Conservation (phyloP, 2,888 invertebrate species). For the Protophormia terraenovae region DNA sequence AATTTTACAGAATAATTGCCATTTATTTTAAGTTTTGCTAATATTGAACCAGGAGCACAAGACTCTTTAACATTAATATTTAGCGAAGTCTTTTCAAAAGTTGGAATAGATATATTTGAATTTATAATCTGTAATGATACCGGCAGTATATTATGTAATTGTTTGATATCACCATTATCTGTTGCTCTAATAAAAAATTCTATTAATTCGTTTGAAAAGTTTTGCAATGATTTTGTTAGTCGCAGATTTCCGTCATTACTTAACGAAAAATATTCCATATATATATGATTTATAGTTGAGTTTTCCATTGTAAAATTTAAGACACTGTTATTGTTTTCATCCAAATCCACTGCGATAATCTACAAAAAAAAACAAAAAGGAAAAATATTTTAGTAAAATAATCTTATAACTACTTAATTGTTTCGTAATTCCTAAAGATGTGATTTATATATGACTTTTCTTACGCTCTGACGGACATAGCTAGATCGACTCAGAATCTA, state of each 20-base stretch:
- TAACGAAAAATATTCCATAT: slow-evolving; percentile 88
- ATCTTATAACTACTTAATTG: no score
- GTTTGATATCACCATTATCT: slow-evolving; percentile 89
- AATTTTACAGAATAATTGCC: slow-evolving; percentile 85
- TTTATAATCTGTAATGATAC: slow-evolving; percentile 90
- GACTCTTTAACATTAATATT: slow-evolving; percentile 92
- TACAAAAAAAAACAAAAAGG: slow-evolving; percentile 66
- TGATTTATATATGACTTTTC: no score
- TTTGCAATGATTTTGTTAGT: slow-evolving; percentile 84
- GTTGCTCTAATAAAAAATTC: slow-evolving; percentile 95
- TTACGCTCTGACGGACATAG: no score
- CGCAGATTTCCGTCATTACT: slow-evolving; percentile 89
- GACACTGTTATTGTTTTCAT: slow-evolving; percentile 88
- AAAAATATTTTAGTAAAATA: neutral
- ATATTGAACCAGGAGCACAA: slow-evolving; percentile 85
- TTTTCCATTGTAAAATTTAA: slow-evolving; percentile 89
- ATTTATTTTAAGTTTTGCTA: slow-evolving; percentile 86
- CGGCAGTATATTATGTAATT: slow-evolving; percentile 91
- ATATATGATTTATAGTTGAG: slow-evolving; percentile 85
- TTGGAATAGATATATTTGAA: slow-evolving; percentile 86
- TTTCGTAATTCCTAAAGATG: no score
- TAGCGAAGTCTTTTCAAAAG: slow-evolving; percentile 87
- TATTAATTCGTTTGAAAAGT: slow-evolving; percentile 86
- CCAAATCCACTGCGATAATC: slow-evolving; percentile 84
- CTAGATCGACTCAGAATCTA: no score